Base-by-base conservation (phyloP, 1,140 invertebrate species). In the Hycleus phaleratus region DNA sequence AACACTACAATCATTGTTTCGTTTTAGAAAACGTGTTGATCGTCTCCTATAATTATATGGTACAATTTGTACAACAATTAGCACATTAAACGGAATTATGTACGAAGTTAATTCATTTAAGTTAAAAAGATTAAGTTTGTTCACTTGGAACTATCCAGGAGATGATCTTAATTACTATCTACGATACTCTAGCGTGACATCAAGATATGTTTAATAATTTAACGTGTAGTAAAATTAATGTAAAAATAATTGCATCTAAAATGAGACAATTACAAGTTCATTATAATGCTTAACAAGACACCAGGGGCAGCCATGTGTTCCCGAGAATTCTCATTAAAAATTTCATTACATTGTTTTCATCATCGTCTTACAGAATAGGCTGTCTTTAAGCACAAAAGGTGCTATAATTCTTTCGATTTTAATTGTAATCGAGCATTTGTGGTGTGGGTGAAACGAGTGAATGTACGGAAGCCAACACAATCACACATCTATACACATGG, bases 161-260 rank as follows among this genome's bases (percentile, higher is more conserved):
- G 46, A 58, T 56, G 50, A 67, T 67, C 66, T 67, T 67, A 67
- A 67, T 65, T 67, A 63, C 62, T 38, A 59, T 52, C 59, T 32
- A 65, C 62, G 65, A 65, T 67, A 62, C 50, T 61, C 44, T 61
- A 63, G 58, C 63, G 61, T 65, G 63, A 65, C 66, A 65, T 61
- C 56, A 63, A 56, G 58, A 63, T 62, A 65, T 59, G 54, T 56
- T 67, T 62, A 59, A 18, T 18, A 18, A 62, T 61, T 66, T 62
- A 59, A 45, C 49, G 63, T 51, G 56, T 63, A 54, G 60, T 64
- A 58, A 68, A 70, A 70, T 70, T 70, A 67, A 70, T 68, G 65
- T 67, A 58, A 64, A 68, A 68, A 70, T 70, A 70, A 69, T 69
- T 68, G 63, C 61, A 60, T 54, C 64, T 64, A 60, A 69, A 69